These are phyloP conservation scores for Suncus etruscus DNA, from an alignment of 2,113 vertebrate species.

Conservation along the genomic window DNA sequence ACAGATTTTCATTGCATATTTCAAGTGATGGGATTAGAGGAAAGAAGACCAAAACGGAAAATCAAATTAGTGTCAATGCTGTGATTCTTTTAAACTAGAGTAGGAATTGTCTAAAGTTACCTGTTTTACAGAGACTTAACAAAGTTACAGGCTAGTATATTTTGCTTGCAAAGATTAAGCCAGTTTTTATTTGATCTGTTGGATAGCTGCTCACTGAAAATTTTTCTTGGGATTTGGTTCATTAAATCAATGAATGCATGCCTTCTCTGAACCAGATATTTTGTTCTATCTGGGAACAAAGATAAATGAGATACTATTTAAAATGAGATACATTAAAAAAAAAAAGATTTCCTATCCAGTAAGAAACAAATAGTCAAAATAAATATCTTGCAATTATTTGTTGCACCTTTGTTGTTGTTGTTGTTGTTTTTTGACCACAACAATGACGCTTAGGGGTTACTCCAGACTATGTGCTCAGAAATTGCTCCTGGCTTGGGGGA, in stretches of 20 bases:
- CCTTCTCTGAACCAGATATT: neutral
- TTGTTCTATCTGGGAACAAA: neutral
- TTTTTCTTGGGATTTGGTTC: constrained; percentile 48
- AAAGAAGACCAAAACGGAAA: constrained; percentile 10
- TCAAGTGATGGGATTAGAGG: constrained; percentile 43
- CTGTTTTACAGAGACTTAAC: constrained; percentile 16
- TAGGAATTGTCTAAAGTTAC: neutral
- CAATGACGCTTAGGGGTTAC: too few relatives aligned
- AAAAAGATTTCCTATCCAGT: neutral
- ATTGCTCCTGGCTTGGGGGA: too few relatives aligned
- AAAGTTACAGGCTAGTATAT: neutral
- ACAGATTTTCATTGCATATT: neutral
- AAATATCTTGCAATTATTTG: neutral
- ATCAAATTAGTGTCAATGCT: constrained; percentile 51
- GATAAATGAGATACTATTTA: neutral
- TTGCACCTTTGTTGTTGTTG: neutral
- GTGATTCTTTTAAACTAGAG: constrained; percentile 4
- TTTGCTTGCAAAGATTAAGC: neutral
- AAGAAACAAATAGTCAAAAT: neutral
- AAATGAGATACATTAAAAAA: too few relatives aligned
- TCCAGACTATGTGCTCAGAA: too few relatives aligned
- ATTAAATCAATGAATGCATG: constrained; percentile 22
- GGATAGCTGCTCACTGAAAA: constrained; percentile 12
- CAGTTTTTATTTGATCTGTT: neutral
- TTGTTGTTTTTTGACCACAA: too few relatives aligned